Conservation (phyloP, 2,797 vertebrate genomes). For the Sebastes vulpes region DNA sequence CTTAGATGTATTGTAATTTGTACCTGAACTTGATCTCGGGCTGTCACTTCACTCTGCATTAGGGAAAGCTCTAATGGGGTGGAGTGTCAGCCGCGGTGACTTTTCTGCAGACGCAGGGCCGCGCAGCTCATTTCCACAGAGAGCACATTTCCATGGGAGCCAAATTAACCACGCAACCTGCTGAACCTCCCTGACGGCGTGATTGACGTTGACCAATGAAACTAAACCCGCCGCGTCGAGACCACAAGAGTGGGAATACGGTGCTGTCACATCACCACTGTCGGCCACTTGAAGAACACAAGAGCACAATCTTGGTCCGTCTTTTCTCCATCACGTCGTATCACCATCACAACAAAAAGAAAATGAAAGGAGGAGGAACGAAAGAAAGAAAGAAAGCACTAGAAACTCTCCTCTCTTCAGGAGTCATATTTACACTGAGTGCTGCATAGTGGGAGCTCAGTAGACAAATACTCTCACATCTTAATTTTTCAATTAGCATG, state of each 20-base stretch:
- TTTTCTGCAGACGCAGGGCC: conserved; percentile 36
- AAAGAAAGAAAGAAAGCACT: not conserved
- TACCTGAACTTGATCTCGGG: conserved; percentile 62
- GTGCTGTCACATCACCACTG: not conserved
- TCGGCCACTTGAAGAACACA: not conserved
- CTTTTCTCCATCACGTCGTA: not conserved
- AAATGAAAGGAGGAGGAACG: not conserved
- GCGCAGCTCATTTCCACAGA: conserved; percentile 36
- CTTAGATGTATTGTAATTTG: conserved; percentile 46
- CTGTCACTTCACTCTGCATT: conserved; percentile 57
- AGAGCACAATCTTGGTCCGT: not conserved
- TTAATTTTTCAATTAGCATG: conserved; percentile 90
- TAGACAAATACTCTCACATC: conserved; percentile 85
- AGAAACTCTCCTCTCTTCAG: conserved; percentile 46
- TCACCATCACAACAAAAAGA: conserved; percentile 2
- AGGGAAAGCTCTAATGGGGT: conserved; percentile 41
- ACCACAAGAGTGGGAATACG: not conserved
- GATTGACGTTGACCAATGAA: conserved; percentile 36
- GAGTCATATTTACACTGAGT: conserved; percentile 66
- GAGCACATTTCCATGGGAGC: conserved; percentile 47
- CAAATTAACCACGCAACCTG: conserved; percentile 50
- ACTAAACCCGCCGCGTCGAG: conserved; percentile 12
- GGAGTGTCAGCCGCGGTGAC: conserved; percentile 42
- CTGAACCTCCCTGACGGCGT: conserved; percentile 20
- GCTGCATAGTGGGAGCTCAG: conserved; percentile 70